These are phyloP conservation scores for Otolemur crassicaudatus DNA, from an alignment of 2,797 vertebrate species.

Conservation along the genomic window DNA sequence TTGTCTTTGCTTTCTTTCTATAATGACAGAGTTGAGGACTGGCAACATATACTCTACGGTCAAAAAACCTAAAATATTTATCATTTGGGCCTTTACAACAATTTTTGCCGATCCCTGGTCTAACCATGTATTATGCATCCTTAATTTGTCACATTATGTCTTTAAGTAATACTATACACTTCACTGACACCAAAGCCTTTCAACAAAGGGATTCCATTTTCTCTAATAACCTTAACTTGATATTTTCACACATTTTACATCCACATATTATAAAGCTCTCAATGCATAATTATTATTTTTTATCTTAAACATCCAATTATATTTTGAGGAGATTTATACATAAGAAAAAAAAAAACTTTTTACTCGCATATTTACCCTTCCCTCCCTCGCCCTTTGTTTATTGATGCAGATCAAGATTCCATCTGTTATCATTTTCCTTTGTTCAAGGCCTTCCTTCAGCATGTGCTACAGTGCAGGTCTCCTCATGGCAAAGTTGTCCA, in stretches of 20 bases:
- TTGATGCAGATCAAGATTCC: not conserved
- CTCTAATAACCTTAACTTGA: not conserved
- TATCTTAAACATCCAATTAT: not conserved
- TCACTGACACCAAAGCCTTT: not conserved
- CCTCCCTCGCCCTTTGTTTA: not conserved
- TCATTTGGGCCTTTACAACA: not conserved
- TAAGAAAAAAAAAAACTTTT: not conserved
- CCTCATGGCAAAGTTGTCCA: not conserved
- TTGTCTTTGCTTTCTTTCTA: not conserved
- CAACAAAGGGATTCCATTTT: not conserved
- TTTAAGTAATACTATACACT: not conserved
- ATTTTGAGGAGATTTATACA: not conserved
- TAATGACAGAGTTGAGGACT: not conserved
- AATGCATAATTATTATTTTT: not conserved
- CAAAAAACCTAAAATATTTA: not conserved
- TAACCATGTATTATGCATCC: too few species aligned
- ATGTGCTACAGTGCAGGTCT: not conserved
- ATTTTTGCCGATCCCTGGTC: not conserved
- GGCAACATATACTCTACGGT: not conserved
- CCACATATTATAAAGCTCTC: not conserved
- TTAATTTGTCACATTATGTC: not conserved
- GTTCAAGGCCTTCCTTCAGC: not conserved
- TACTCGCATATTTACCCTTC: not conserved
- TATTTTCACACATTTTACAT: not conserved
- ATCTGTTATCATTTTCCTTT: not conserved